Conservation (phyloP, 1,140 invertebrate genomes). For the Solenopsis fugax region DNA sequence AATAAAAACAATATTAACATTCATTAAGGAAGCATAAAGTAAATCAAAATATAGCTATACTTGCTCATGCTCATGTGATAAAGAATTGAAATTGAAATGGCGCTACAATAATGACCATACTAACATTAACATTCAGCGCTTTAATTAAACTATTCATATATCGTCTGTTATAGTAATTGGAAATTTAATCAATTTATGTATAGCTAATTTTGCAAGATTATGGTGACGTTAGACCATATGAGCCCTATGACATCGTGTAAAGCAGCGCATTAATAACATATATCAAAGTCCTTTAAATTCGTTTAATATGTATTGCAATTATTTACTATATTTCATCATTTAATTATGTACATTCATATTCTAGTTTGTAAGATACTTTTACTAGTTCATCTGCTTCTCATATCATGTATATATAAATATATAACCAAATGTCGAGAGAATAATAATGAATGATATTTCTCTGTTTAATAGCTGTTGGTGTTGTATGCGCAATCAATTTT, state of each 20-base stretch:
- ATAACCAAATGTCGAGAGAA: slow-evolving; percentile 66
- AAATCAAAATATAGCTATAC: slow-evolving; percentile 72
- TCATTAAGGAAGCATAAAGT: slow-evolving; percentile 69
- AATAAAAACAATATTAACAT: slow-evolving; percentile 61
- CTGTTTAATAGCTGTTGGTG: slow-evolving; percentile 61
- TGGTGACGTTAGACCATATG: not conserved
- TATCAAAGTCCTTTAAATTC: slow-evolving; percentile 48
- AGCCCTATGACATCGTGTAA: slow-evolving; percentile 16
- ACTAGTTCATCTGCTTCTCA: slow-evolving; percentile 67
- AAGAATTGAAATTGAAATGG: slow-evolving; percentile 72
- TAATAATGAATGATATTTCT: slow-evolving; percentile 73
- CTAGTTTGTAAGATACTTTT: slow-evolving; percentile 71
- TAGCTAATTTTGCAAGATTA: slow-evolving; percentile 32
- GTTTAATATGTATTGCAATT: slow-evolving; percentile 53
- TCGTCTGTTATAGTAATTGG: slow-evolving; percentile 46
- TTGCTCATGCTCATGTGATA: slow-evolving; percentile 82
- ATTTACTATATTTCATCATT: slow-evolving; percentile 50
- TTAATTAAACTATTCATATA: slow-evolving; percentile 65
- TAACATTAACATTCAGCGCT: slow-evolving; percentile 56
- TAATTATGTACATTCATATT: slow-evolving; percentile 67
- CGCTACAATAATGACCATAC: slow-evolving; percentile 57
- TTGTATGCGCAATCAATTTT: slow-evolving; percentile 34
- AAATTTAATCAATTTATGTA: slow-evolving; percentile 47
- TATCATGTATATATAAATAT: slow-evolving; percentile 70
- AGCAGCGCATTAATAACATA: slow-evolving; percentile 25